These are phyloP conservation scores for Colaptes auratus DNA, from an alignment of 2,113 vertebrate genomes.

Conservation along the genomic window DNA sequence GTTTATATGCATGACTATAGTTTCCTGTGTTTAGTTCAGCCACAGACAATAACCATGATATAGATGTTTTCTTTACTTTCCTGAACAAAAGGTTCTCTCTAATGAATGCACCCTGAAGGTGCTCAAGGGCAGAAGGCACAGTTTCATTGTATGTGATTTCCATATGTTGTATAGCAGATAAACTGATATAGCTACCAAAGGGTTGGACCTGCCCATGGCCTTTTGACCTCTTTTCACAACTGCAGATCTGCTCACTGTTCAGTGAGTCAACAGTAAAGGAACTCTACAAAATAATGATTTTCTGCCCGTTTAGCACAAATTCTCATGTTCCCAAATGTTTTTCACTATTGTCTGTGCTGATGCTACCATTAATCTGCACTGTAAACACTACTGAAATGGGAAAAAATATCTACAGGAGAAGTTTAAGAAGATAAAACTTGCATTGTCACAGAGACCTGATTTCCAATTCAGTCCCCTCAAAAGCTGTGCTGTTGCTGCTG, in stretches of 20 bases:
- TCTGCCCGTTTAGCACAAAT: background rate
- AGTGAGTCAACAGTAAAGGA: background rate
- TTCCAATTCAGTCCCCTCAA: background rate
- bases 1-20: background rate
- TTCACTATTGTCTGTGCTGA: background rate
- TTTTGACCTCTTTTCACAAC: background rate
- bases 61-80: background rate
- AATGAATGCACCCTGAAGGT: background rate
- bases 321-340: background rate
- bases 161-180: background rate
- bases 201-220: background rate
- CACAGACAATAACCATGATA: background rate
- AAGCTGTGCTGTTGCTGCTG: background rate
- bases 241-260: background rate
- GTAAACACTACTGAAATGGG: background rate
- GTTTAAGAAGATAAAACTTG: background rate
- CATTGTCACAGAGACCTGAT: background rate
- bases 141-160: background rate
- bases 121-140: background rate
- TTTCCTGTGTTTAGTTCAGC: background rate
- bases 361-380: background rate
- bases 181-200: background rate
- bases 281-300: background rate
- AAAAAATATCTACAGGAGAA: background rate
- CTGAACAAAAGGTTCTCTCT: background rate